Conservation (phyloP, 1,140 invertebrate genomes). For the Cryptotermes secundus region DNA sequence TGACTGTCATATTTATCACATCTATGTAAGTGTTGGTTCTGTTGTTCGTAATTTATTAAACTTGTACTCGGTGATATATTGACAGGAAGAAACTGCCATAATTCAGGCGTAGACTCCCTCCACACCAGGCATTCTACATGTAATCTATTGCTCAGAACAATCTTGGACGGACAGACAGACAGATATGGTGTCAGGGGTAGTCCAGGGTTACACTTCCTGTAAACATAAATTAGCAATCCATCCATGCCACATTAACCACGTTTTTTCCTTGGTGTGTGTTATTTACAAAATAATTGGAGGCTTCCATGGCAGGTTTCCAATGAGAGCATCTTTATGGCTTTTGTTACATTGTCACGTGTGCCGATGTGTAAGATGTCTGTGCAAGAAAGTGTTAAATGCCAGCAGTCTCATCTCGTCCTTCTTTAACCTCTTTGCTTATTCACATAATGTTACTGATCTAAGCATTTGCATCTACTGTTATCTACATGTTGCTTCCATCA, state of each 20-base stretch:
- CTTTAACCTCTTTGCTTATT: too few relatives aligned
- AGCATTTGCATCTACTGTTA: too few relatives aligned
- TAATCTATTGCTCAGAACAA: conserved; percentile 17
- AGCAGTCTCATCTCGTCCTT: too few relatives aligned
- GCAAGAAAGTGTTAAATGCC: neutral
- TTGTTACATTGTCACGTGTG: neutral
- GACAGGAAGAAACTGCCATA: neutral
- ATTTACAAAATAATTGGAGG: neutral
- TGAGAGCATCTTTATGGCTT: neutral
- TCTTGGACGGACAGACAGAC: conserved; percentile 8
- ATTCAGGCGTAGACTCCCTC: conserved; percentile 14
- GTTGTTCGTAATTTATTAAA: neutral
- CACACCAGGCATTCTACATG: conserved; percentile 5
- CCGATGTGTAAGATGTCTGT: neutral
- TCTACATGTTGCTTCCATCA: too few relatives aligned
- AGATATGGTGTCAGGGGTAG: neutral
- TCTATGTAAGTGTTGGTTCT: conserved; percentile 17
- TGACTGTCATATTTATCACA: neutral
- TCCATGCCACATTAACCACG: neutral
- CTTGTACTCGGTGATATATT: neutral
- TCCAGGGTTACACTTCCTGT: neutral
- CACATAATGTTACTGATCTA: too few relatives aligned
- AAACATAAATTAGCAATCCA: neutral
- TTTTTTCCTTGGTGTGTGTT: neutral
- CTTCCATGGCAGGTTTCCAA: neutral